These are phyloP conservation scores for Canis aureus DNA, from an alignment of 2,113 vertebrate genomes.

Conservation along the genomic window DNA sequence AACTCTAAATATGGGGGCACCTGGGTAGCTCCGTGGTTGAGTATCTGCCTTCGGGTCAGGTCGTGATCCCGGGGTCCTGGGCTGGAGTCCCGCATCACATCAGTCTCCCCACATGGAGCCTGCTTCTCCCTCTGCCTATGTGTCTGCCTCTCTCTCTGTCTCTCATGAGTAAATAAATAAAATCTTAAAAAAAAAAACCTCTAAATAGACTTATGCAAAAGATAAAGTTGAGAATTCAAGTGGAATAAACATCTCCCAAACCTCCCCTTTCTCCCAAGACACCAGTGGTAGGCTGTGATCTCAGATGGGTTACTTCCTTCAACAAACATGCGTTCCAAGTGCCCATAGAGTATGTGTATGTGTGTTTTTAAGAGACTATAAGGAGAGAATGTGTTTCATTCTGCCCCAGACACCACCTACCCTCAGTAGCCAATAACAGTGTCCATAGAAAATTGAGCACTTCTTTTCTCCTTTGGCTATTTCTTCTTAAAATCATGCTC, in stretches of 20 bases:
- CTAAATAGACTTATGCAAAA: not conserved
- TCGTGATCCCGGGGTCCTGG: too few relatives aligned
- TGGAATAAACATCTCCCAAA: not conserved
- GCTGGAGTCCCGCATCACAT: too few relatives aligned
- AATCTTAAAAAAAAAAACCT: not conserved
- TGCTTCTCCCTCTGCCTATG: too few relatives aligned
- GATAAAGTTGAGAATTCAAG: not conserved
- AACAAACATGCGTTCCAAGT: not conserved
- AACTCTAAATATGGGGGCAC: not conserved
- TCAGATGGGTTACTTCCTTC: not conserved
- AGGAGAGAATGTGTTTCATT: not conserved
- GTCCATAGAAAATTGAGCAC: not conserved
- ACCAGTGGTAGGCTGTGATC: not conserved
- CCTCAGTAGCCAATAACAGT: not conserved
- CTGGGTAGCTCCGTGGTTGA: too few relatives aligned
- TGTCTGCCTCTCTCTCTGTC: too few relatives aligned
- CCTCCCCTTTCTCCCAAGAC: not conserved
- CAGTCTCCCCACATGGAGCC: too few relatives aligned
- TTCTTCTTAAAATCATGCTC: conserved; percentile 50
- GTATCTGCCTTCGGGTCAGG: too few relatives aligned
- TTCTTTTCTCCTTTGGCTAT: not conserved
- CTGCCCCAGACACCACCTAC: not conserved
- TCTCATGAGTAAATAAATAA: too few relatives aligned
- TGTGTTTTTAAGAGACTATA: not conserved
- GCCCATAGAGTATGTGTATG: not conserved